Percentiles rank a stretch among this genome's conserved stretches.
Conservation (phyloP, 2,888 invertebrate species). For the Ophion slaviceki region DNA sequence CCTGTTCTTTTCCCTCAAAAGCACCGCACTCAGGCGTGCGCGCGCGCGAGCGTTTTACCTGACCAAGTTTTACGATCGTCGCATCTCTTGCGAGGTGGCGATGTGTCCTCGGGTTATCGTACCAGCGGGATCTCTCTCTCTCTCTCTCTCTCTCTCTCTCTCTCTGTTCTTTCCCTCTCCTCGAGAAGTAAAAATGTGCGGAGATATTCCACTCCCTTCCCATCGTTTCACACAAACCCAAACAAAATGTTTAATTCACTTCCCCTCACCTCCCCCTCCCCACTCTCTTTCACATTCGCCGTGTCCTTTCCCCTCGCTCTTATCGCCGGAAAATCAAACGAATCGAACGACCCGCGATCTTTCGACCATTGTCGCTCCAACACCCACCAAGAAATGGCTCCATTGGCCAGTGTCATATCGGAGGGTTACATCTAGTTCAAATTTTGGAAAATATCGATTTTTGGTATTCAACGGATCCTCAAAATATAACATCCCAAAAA, state of each 20-base stretch:
- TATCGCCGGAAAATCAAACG: conserved; percentile 48
- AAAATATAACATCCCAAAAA: too few species aligned
- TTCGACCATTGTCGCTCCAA: background rate
- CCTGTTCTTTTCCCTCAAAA: conserved; percentile 64
- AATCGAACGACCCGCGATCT: background rate
- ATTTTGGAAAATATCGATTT: too few species aligned
- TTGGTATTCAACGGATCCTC: too few species aligned
- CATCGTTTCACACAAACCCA: conserved; percentile 20
- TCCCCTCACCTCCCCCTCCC: conserved; percentile 52
- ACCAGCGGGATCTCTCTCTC: conserved; percentile 77
- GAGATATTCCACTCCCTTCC: conserved; percentile 29
- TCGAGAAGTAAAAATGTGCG: conserved; percentile 32
- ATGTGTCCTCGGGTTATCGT: conserved; percentile 83
- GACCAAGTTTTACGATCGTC: conserved; percentile 83
- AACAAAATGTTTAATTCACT: conserved; percentile 41
- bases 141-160: conserved; percentile 21
- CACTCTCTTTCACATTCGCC: conserved; percentile 17
- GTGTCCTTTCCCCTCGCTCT: conserved; percentile 57
- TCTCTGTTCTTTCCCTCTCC: conserved; percentile 57
- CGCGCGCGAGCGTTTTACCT: conserved; percentile 79
- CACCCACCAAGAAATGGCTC: background rate
- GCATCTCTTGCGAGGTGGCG: conserved; percentile 81
- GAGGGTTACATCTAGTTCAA: too few species aligned
- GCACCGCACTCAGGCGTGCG: conserved; percentile 70
- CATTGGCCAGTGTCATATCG: too few species aligned